Percentiles rank a stretch among this genome's conserved stretches.
Conservation (phyloP, 2,113 vertebrate genomes). For the Tonatia bakeri region DNA sequence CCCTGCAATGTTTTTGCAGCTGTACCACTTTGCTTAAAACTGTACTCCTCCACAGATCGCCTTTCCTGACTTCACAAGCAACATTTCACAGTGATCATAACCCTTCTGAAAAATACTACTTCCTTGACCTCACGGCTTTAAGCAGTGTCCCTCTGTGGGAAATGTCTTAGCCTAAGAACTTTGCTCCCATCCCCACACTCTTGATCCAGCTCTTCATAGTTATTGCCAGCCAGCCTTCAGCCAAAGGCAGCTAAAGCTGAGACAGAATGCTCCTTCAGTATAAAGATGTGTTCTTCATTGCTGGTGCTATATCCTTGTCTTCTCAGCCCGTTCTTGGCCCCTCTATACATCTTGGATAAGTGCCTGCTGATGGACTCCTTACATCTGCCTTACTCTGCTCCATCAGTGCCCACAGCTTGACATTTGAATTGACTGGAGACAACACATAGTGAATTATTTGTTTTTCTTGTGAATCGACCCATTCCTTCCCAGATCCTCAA, state of each 20-base stretch:
- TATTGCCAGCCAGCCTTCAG: not conserved
- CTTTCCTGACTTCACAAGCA: not conserved
- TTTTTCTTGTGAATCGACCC: not conserved
- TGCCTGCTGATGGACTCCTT: not conserved
- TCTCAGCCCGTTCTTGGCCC: not conserved
- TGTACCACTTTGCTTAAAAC: slow-evolving; percentile 22
- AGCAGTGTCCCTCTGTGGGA: not conserved
- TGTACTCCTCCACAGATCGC: not conserved
- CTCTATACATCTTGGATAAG: not conserved
- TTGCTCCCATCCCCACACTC: not conserved
- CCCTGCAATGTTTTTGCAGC: not conserved
- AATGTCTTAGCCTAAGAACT: not conserved
- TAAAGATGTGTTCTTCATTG: not conserved
- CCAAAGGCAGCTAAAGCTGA: not conserved
- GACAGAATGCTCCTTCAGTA: not conserved
- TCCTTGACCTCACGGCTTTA: not conserved
- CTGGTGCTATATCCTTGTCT: not conserved
- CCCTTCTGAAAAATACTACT: not conserved
- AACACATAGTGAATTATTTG: not conserved
- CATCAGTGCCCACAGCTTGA: not conserved
- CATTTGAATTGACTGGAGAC: not conserved
- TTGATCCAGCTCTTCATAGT: not conserved
- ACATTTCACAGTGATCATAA: not conserved
- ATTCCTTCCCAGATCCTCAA: not conserved
- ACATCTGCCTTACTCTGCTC: not conserved